Conservation (phyloP, 2,888 invertebrate genomes). For the Cybosia mesomella region DNA sequence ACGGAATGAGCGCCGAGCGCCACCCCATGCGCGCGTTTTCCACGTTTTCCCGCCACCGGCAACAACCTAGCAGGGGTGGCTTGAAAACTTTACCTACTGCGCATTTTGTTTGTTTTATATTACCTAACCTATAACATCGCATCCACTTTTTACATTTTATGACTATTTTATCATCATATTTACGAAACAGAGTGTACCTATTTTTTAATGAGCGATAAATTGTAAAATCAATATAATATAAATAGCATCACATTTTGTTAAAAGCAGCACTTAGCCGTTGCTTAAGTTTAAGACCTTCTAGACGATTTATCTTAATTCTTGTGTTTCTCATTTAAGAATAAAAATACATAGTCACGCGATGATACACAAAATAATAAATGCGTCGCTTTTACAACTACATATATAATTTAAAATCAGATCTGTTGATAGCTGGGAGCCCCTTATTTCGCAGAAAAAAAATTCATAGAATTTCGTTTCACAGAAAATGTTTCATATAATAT, state of each 20-base stretch:
- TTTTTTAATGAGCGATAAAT: not conserved
- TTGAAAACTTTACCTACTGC: slow-evolving; percentile 59
- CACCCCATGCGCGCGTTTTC: slow-evolving; percentile 82
- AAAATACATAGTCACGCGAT: no score
- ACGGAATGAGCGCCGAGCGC: slow-evolving; percentile 73
- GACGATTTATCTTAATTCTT: no score
- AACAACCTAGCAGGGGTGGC: slow-evolving; percentile 44
- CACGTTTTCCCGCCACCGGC: slow-evolving; percentile 75
- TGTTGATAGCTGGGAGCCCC: not conserved
- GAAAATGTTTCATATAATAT: no score
- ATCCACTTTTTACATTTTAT: slow-evolving; percentile 42
- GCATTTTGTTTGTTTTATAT: slow-evolving; percentile 59
- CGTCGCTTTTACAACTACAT: no score
- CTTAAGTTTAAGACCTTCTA: not conserved
- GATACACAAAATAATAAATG: no score
- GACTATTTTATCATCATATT: slow-evolving; percentile 21
- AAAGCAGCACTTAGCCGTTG: no score
- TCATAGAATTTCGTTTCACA: no score
- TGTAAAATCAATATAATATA: not conserved
- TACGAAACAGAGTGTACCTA: no score
- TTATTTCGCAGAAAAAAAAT: no score
- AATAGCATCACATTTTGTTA: not conserved
- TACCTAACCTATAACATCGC: slow-evolving; percentile 35
- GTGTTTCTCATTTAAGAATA: no score
- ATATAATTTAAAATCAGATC: not conserved